Conservation (phyloP, 2,888 invertebrate genomes). For the Yponomeuta malinellus region DNA sequence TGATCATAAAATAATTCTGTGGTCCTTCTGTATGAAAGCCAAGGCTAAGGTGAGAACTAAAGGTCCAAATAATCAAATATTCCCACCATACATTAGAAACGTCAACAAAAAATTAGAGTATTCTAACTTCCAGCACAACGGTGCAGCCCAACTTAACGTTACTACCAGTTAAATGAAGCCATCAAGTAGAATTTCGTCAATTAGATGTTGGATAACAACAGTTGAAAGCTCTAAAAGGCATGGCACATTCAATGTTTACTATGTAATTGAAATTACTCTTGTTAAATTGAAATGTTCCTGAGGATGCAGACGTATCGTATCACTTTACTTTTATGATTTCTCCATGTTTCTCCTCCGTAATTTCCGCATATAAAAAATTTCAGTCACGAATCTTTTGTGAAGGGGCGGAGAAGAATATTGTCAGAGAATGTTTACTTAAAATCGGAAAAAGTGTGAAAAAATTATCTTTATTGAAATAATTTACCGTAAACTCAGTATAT, state of each 20-base stretch:
- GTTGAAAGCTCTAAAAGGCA: conserved; percentile 17
- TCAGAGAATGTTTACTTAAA: no score
- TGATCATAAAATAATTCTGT: background rate
- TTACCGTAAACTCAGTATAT: no score
- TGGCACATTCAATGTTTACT: background rate
- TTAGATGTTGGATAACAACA: conserved; percentile 31
- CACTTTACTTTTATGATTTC: background rate
- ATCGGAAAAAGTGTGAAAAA: no score
- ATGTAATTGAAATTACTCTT: background rate
- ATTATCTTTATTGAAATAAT: no score
- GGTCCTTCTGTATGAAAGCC: no score
- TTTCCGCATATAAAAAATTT: background rate
- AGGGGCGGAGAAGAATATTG: no score
- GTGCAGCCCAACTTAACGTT: conserved; percentile 44
- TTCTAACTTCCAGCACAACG: no score
- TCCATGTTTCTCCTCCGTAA: background rate
- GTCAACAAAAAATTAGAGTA: no score
- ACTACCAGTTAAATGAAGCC: conserved; percentile 57
- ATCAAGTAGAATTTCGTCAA: conserved; percentile 59
- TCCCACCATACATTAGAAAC: no score
- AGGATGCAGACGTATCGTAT: background rate
- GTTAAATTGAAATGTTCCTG: background rate
- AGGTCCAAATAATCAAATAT: no score
- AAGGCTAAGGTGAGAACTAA: no score
- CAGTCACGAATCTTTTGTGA: background rate